Evolutionary conservation across 2,797 vertebrate genomes (phyloP).

Genomic region (Euthynnus affinis): DNA sequence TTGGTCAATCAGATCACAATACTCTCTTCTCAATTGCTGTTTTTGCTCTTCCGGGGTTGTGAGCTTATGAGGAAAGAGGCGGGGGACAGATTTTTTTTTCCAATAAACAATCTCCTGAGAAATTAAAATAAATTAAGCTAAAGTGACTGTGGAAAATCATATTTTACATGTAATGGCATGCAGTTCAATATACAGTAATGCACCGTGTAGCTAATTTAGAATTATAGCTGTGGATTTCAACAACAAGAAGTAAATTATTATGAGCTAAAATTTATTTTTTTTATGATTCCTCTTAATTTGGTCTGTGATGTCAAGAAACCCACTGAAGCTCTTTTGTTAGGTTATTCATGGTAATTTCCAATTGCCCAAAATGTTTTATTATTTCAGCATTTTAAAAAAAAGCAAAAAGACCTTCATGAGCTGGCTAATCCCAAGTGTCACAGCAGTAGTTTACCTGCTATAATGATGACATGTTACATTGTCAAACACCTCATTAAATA

Average conservation of each 20-base stretch:
- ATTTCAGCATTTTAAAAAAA: slow-evolving; percentile 56
- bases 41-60: slow-evolving; percentile 53
- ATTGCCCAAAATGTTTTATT: slow-evolving; percentile 55
- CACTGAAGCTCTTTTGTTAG: slow-evolving; percentile 42
- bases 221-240: slow-evolving; percentile 21
- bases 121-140: slow-evolving; percentile 67
- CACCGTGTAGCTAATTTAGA: slow-evolving; percentile 24
- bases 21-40: slow-evolving; percentile 56
- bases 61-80: slow-evolving; percentile 25
- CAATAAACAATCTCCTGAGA: slow-evolving; percentile 68
- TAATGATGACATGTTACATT: slow-evolving; percentile 12
- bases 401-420: background rate
- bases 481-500: slow-evolving; percentile 7
- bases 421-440: background rate
- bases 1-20: slow-evolving; percentile 74
- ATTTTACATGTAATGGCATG: slow-evolving; percentile 69
- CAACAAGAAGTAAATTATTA: slow-evolving; percentile 16
- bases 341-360: slow-evolving; percentile 57
- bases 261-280: background rate
- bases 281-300: slow-evolving; percentile 13
- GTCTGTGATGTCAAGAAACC: slow-evolving; percentile 23
- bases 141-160: slow-evolving; percentile 72
- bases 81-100: slow-evolving; percentile 16
- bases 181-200: slow-evolving; percentile 54
- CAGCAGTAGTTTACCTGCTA: background rate